These are phyloP conservation scores for Dorcus parallelipipedus DNA, from an alignment of 2,888 invertebrate genomes.

Conservation along the genomic window DNA sequence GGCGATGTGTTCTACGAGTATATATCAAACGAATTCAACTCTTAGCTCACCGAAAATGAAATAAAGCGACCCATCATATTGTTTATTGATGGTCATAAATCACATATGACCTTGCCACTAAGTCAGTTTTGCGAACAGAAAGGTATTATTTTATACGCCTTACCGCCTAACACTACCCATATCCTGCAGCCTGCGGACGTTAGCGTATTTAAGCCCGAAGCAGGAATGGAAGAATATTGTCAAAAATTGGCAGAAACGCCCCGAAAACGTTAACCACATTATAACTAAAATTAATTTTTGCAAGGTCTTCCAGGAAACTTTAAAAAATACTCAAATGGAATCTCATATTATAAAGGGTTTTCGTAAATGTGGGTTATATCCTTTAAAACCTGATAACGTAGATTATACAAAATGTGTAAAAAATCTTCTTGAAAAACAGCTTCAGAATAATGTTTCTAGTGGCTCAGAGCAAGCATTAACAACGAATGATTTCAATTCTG, in stretches of 20 bases:
- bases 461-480: no score
- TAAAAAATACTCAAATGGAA: constrained; percentile 9
- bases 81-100: constrained; percentile 5
- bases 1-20: constrained; percentile 2
- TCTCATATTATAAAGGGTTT: constrained; percentile 23
- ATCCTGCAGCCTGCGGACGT: constrained; percentile 34
- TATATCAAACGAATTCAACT: constrained; percentile 2
- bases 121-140: constrained; percentile 11
- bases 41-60: background rate
- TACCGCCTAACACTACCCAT: constrained; percentile 27
- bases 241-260: constrained; percentile 22
- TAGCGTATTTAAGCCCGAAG: constrained; percentile 34
- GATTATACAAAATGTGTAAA: constrained; percentile 23
- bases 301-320: constrained; percentile 23
- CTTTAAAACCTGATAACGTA: constrained; percentile 23
- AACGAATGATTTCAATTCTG: no score
- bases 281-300: constrained; percentile 33
- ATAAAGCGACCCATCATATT: background rate
- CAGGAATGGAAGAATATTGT: constrained; percentile 30
- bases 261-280: constrained; percentile 21
- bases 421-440: background rate
- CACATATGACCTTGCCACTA: background rate
- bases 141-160: constrained; percentile 29
- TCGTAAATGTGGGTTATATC: constrained; percentile 27
- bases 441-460: background rate